A percentile compares a stretch with the other conserved stretches of the same genome.
Conservation (phyloP, 2,888 invertebrate species). For the Gasteruption jaculator region DNA sequence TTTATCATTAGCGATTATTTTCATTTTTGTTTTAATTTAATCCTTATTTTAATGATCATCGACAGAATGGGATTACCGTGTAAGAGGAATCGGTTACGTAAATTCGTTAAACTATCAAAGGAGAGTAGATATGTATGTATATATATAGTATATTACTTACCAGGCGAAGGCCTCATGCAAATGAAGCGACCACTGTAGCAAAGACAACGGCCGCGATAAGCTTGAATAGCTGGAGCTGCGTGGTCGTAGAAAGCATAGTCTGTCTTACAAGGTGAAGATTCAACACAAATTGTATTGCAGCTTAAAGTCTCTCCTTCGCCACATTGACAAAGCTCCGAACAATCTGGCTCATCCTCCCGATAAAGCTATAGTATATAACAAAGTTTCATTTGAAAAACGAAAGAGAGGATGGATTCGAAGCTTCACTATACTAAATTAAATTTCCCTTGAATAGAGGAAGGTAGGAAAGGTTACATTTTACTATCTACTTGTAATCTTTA, state of each 20-base stretch:
- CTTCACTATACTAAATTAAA: no score
- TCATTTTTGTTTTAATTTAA: no score
- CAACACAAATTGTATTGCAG: conserved; percentile 86
- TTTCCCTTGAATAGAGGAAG: no score
- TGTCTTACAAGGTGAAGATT: conserved; percentile 81
- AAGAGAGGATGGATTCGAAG: conserved; percentile 26
- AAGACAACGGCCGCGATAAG: conserved; percentile 81
- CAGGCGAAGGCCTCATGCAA: conserved; percentile 80
- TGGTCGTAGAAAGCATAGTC: conserved; percentile 87
- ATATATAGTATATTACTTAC: conserved; percentile 48
- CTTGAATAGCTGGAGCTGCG: conserved; percentile 85
- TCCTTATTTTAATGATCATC: no score
- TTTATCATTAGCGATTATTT: no score
- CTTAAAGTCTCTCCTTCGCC: conserved; percentile 72
- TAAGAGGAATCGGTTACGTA: no score
- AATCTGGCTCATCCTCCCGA: conserved; percentile 81
- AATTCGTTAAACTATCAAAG: neutral
- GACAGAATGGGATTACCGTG: no score
- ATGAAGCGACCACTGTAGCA: conserved; percentile 90
- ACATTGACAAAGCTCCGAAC: conserved; percentile 87
- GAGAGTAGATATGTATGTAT: neutral
- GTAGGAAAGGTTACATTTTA: no score
- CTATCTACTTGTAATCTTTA: no score
- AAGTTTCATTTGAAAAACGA: no score
- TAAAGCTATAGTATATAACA: conserved; percentile 70